These are phyloP conservation scores for Macaca mulatta DNA, from an alignment of 2,113 vertebrate species.

Conservation along the genomic window DNA sequence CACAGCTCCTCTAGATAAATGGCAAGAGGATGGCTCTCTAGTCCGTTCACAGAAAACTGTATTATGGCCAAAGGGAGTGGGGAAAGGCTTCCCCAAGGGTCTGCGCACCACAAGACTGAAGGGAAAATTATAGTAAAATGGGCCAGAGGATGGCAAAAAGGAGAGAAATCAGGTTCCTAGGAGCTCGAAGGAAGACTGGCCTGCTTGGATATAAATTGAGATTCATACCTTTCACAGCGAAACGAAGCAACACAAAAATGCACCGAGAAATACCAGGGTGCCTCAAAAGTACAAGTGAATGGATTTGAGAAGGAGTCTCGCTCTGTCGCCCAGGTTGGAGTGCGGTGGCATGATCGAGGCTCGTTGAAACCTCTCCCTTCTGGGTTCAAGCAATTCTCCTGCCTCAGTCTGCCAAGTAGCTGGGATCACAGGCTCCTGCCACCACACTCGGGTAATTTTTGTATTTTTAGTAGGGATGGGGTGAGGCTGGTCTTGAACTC, in stretches of 20 bases:
- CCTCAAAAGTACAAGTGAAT: background rate
- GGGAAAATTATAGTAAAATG: background rate
- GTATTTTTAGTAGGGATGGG: too few species aligned
- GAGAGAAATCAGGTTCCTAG: background rate
- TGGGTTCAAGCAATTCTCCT: too few species aligned
- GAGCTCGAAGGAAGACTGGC: too few species aligned
- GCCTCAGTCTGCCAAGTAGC: too few species aligned
- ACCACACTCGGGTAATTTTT: too few species aligned
- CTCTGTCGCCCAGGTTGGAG: too few species aligned
- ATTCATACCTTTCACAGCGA: background rate
- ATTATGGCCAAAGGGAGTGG: accelerated
- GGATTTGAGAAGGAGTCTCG: background rate
- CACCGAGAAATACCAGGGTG: background rate
- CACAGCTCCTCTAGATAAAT: background rate
- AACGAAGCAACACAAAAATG: background rate
- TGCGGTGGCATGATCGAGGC: too few species aligned
- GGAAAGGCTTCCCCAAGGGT: background rate
- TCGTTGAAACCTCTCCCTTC: too few species aligned
- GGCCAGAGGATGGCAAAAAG: background rate
- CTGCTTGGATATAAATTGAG: background rate
- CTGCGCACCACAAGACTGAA: background rate
- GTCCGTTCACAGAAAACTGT: background rate
- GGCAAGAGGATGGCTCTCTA: background rate
- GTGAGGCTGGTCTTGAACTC: too few species aligned
- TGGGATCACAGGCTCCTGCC: too few species aligned